Evolutionary conservation across 2,797 vertebrate genomes (phyloP).

Genomic region (Acipenser ruthenus): DNA sequence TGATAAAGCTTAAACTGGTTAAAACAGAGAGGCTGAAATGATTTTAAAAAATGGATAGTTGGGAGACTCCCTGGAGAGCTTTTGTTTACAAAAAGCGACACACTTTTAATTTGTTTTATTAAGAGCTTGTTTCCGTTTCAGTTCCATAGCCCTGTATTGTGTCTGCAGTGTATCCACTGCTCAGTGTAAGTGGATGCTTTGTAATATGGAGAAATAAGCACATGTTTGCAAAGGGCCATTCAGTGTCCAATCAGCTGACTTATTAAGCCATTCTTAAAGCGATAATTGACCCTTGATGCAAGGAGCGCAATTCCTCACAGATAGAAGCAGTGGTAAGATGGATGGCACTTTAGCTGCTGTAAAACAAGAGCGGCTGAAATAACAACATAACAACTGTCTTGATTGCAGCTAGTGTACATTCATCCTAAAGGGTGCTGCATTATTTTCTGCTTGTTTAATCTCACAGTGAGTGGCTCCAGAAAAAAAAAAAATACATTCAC

Average conservation of each 20-base stretch:
- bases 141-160: background rate
- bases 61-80: background rate
- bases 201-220: background rate
- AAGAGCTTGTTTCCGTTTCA: background rate
- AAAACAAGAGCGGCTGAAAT: background rate
- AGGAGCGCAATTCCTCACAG: background rate
- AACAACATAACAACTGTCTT: background rate
- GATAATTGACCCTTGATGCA: slow-evolving; percentile 3
- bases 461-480: no score
- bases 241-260: background rate
- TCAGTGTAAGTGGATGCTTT: background rate
- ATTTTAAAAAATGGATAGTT: background rate
- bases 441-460: no score
- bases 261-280: background rate
- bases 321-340: background rate
- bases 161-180: background rate
- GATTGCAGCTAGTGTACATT: no score
- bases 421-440: no score
- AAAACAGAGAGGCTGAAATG: background rate
- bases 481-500: no score
- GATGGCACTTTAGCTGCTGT: slow-evolving; percentile 1
- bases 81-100: background rate
- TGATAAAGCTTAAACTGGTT: background rate
- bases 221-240: background rate
- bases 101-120: background rate